Conservation (phyloP, 2,888 invertebrate species). For the Caenorhabditis sinica region DNA sequence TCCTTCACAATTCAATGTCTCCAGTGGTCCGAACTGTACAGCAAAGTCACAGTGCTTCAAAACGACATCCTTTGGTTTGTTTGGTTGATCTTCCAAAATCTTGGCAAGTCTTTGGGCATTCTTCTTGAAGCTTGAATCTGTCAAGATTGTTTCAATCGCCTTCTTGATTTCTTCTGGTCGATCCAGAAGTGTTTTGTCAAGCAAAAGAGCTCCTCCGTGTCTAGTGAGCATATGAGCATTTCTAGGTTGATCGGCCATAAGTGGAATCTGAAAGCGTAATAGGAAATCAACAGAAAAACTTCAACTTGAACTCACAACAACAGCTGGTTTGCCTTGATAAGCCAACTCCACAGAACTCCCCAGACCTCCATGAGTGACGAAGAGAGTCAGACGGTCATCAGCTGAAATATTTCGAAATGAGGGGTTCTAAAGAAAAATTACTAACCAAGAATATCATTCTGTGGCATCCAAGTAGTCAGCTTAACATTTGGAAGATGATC, state of each 20-base stretch:
- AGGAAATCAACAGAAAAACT: not conserved
- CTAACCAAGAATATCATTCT: slow-evolving; percentile 57
- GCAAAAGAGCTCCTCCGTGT: slow-evolving; percentile 57
- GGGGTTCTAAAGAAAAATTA: not conserved
- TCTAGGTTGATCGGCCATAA: slow-evolving; percentile 66
- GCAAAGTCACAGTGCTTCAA: slow-evolving; percentile 64
- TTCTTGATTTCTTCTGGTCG: slow-evolving; percentile 39
- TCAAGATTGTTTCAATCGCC: slow-evolving; percentile 54
- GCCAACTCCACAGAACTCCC: slow-evolving; percentile 67
- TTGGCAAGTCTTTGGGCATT: slow-evolving; percentile 56
- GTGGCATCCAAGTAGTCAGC: slow-evolving; percentile 64
- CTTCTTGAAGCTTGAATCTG: slow-evolving; percentile 30
- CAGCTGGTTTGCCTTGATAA: slow-evolving; percentile 62
- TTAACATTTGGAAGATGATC: slow-evolving; percentile 59
- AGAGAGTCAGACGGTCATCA: slow-evolving; percentile 61
- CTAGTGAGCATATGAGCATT: slow-evolving; percentile 66
- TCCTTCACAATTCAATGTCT: slow-evolving; percentile 60
- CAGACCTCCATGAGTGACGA: slow-evolving; percentile 68
- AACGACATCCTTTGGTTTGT: slow-evolving; percentile 61
- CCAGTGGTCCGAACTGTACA: slow-evolving; percentile 52
- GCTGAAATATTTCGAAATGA: slow-evolving; percentile 37
- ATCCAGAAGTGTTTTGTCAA: slow-evolving; percentile 47
- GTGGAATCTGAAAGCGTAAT: slow-evolving; percentile 46
- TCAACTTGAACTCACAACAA: slow-evolving; percentile 28
- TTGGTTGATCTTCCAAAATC: slow-evolving; percentile 57